phyloP scores from a whole-genome alignment of 2,888 invertebrate species.

The Melanotus villosus region DNA sequence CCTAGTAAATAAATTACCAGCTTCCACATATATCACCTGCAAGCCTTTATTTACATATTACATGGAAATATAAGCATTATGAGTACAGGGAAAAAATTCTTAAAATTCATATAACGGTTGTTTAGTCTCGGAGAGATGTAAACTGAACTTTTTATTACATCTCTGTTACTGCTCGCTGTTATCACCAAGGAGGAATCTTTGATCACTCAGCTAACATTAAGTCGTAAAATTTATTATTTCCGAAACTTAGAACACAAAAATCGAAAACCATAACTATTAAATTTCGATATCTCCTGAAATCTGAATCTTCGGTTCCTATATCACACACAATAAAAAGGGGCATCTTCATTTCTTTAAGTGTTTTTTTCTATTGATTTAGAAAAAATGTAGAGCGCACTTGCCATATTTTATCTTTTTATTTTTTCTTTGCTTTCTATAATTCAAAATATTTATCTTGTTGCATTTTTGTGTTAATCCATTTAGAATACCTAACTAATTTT shows the following conservation, averaged over 20 bases:
- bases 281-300: slow-evolving; percentile 42
- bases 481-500: too few relatives aligned
- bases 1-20: too few relatives aligned
- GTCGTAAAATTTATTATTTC: slow-evolving; percentile 42
- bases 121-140: neutral
- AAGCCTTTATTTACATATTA: neutral
- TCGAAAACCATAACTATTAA: slow-evolving; percentile 42
- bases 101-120: slow-evolving; percentile 7
- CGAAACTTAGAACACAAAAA: slow-evolving; percentile 37
- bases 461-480: too few relatives aligned
- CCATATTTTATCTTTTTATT: neutral
- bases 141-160: neutral
- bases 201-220: slow-evolving; percentile 25
- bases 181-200: slow-evolving; percentile 7
- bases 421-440: too few relatives aligned
- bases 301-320: slow-evolving; percentile 41
- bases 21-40: neutral
- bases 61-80: neutral
- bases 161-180: neutral
- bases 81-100: slow-evolving; percentile 11
- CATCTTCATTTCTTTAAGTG: slow-evolving; percentile 33
- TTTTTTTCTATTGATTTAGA: slow-evolving; percentile 13
- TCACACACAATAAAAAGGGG: slow-evolving; percentile 36
- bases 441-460: too few relatives aligned
- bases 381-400: slow-evolving; percentile 3